Evolutionary conservation across 2,797 vertebrate genomes (phyloP).

Genomic region (Pelobates cultripes): DNA sequence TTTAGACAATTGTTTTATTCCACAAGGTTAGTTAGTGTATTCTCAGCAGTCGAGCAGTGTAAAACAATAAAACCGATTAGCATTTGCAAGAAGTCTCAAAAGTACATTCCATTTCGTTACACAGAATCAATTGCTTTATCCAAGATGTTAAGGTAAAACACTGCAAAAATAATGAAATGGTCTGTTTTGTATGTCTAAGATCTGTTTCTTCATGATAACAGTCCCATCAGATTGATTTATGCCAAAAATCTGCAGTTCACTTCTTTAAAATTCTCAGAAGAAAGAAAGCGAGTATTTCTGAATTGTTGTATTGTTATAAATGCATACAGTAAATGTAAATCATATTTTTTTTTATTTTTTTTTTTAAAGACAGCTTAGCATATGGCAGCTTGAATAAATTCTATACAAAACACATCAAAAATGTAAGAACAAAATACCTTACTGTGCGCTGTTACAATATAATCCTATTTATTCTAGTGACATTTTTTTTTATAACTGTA

Average conservation of each 20-base stretch:
- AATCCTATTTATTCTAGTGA: neutral
- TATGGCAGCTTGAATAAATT: constrained; percentile 18
- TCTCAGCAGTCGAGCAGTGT: constrained; percentile 31
- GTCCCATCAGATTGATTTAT: constrained; percentile 63
- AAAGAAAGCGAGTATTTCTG: constrained; percentile 49
- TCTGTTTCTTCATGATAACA: constrained; percentile 60
- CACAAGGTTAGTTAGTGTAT: constrained; percentile 32
- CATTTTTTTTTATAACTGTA: constrained; percentile 4
- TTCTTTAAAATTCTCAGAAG: constrained; percentile 51
- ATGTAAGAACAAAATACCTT: neutral
- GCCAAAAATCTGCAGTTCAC: constrained; percentile 52
- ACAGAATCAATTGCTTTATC: constrained; percentile 24
- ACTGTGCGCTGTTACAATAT: neutral
- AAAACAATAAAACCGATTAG: constrained; percentile 47
- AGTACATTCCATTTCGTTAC: constrained; percentile 13
- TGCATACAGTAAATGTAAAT: constrained; percentile 49
- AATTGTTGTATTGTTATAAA: constrained; percentile 58
- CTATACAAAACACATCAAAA: neutral
- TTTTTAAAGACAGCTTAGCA: neutral
- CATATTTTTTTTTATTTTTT: constrained; percentile 11
- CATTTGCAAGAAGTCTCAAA: constrained; percentile 35
- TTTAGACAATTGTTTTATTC: constrained; percentile 31
- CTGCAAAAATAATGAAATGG: constrained; percentile 11
- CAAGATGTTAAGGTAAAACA: constrained; percentile 7
- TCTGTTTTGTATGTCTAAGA: constrained; percentile 54